Evolutionary conservation across 2,113 vertebrate species (phyloP), one percentile per base, ranked within the genome.

Genomic region (Echinops telfairi): DNA sequence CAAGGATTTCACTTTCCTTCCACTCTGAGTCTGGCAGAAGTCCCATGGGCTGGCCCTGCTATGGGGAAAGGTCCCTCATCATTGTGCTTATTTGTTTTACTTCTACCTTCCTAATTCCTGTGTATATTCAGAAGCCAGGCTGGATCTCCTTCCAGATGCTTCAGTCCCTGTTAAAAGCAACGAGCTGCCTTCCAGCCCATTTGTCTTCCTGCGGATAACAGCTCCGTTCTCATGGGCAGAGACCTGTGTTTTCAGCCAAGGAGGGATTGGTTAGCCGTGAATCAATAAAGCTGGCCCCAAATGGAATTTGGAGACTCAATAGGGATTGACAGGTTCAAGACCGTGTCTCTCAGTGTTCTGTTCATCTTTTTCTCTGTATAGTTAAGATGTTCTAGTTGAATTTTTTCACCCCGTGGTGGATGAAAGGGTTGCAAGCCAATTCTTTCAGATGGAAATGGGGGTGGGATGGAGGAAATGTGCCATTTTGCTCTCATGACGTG

Each of bases 91-190:
- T 96, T 96, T 92, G 80, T 88, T 92, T 60, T 93, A 64, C 81
- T 79, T 68, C 38, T 80, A 73, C 84, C 73, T 96, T 66, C 58
- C 88, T 96, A 94, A 95, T 96, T 97, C 90, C 64, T 96, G 86
- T 95, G 96, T 97, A 92, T 88, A 84, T 93, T 95, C 94, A 89
- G 95, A 95, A 97, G 93, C 80, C 68, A 68, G 84, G 36, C 81
- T 2, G 79, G 90, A 38, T 92, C 89, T 94, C 85, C 88, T 94
- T 90, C 85, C 87, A 94, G 91, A 95, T 66, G 70, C 0, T 3
- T 94, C 70, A 94, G 77, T 92, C 73, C 38, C 62, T 47, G 58
- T 94, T 53, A 88, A 95, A 96, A 96, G 83, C 80, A 84, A 57
- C 91, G 89, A 95, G 94, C 87, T 96, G 95, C 93, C 94, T 84